phyloP scores from a whole-genome alignment of 2,113 vertebrate genomes.

The Solea solea region DNA sequence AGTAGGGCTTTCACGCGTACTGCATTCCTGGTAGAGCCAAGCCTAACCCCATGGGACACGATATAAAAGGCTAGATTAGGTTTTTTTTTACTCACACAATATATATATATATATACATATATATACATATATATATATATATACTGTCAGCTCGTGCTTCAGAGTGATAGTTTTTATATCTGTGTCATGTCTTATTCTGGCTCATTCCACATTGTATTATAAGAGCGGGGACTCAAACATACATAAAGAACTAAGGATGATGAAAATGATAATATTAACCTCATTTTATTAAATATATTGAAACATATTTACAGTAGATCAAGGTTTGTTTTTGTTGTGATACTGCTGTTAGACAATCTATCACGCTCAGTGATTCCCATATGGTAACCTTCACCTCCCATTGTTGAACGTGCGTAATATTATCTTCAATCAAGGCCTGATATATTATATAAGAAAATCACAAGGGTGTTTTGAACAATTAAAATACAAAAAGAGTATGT shows the following conservation, averaged over 20 bases:
- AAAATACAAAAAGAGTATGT: too few species aligned
- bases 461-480: neutral
- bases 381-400: neutral
- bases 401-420: neutral
- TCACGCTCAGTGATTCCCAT: neutral
- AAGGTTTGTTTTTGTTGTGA: neutral
- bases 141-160: too few species aligned
- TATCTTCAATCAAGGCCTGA: neutral
- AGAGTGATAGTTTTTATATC: too few species aligned
- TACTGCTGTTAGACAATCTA: neutral
- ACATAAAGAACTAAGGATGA: too few species aligned
- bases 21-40: constrained; percentile 7
- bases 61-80: constrained; percentile 14
- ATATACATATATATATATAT: too few species aligned
- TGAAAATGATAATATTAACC: too few species aligned
- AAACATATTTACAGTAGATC: too few species aligned
- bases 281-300: too few species aligned
- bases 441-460: neutral
- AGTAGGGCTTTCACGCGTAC: constrained; percentile 39
- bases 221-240: too few species aligned
- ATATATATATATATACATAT: too few species aligned
- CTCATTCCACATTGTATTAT: too few species aligned
- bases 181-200: too few species aligned
- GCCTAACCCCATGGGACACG: neutral
- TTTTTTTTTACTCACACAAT: neutral